Evolutionary conservation across 2,797 vertebrate species (phyloP).

Genomic region (Manis pentadactyla): DNA sequence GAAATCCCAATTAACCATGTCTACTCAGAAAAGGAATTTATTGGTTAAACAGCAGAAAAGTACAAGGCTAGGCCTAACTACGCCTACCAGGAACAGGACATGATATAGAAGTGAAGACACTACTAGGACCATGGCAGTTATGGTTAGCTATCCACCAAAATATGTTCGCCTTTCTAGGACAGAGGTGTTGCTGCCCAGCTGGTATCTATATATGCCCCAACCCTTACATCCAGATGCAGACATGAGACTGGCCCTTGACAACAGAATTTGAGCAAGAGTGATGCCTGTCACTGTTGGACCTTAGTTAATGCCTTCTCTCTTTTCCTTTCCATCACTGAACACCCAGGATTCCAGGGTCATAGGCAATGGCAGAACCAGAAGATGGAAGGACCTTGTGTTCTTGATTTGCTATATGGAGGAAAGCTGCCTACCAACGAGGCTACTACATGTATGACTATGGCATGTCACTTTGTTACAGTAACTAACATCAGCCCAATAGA

Average conservation of each 20-base stretch:
- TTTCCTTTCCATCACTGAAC: background rate
- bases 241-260: background rate
- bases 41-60: background rate
- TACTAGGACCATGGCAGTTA: background rate
- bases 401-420: background rate
- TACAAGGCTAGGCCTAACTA: background rate
- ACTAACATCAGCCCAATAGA: background rate
- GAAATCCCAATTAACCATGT: background rate
- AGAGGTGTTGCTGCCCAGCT: background rate
- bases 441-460: background rate
- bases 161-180: background rate
- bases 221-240: background rate
- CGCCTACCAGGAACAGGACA: background rate
- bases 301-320: background rate
- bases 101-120: background rate
- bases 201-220: background rate
- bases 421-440: background rate
- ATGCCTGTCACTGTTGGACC: background rate
- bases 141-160: background rate
- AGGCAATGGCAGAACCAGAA: background rate
- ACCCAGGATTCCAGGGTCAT: background rate
- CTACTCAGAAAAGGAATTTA: constrained; percentile 32
- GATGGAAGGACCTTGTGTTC: background rate
- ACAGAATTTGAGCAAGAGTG: background rate
- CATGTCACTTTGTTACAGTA: background rate